Conservation (phyloP, 2,888 invertebrate genomes). For the Ochlodes sylvanus region DNA sequence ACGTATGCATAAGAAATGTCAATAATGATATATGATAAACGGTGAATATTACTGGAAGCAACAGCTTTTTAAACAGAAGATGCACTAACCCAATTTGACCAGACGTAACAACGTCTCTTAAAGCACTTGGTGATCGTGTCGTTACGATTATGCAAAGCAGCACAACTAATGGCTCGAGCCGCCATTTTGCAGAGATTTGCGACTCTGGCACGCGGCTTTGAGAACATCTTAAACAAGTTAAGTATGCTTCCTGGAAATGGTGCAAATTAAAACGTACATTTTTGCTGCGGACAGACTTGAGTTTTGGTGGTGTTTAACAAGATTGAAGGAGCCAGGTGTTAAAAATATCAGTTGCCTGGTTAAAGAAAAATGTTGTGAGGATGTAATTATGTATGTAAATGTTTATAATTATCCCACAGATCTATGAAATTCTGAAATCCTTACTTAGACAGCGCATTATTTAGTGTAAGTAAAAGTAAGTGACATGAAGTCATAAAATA, state of each 20-base stretch:
- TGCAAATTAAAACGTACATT: not conserved
- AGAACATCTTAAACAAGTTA: conserved; percentile 3
- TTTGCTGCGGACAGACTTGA: not conserved
- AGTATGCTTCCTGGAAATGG: not conserved
- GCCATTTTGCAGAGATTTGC: conserved; percentile 9
- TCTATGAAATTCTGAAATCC: too few relatives aligned
- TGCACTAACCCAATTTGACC: not conserved
- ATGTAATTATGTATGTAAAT: too few relatives aligned
- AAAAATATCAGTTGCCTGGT: too few relatives aligned
- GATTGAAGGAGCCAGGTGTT: too few relatives aligned
- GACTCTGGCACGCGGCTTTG: not conserved
- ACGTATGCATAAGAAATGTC: conserved; percentile 1
- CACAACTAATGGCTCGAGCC: conserved; percentile 13
- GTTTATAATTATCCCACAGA: too few relatives aligned
- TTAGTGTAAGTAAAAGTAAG: too few relatives aligned
- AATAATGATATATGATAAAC: not conserved
- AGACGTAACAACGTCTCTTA: not conserved
- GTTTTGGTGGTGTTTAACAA: too few relatives aligned
- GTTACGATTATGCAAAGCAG: conserved; percentile 14
- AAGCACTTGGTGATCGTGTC: conserved; percentile 13
- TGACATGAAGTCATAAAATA: too few relatives aligned
- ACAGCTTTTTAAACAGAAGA: not conserved
- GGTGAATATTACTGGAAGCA: not conserved
- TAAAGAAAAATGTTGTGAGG: too few relatives aligned
- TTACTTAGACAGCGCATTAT: too few relatives aligned